phyloP scores from a whole-genome alignment of 2,888 invertebrate species.

The Trichacis sp. region DNA sequence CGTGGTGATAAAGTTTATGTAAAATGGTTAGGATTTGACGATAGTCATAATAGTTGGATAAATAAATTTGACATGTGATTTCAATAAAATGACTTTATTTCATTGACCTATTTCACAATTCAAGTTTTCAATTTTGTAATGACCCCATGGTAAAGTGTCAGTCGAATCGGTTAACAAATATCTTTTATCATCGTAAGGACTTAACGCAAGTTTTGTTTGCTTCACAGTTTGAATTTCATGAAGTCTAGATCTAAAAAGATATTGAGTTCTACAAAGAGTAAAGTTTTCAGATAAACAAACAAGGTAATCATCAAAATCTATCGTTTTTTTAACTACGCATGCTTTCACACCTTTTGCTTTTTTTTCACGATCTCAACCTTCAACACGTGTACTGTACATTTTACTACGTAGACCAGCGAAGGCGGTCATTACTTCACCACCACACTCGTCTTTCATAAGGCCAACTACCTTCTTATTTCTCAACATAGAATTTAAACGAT shows the following conservation, averaged over 20 bases:
- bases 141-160: conserved; percentile 11
- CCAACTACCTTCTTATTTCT: no score
- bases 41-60: conserved; percentile 1
- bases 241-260: not conserved
- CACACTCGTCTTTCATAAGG: no score
- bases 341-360: no score
- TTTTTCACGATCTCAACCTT: no score
- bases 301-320: no score
- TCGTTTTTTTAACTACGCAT: no score
- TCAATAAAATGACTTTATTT: not conserved
- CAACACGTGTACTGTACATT: no score
- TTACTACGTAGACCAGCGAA: no score
- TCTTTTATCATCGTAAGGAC: conserved; percentile 10
- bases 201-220: conserved; percentile 6
- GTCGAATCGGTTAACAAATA: not conserved
- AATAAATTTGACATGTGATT: not conserved
- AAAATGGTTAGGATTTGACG: no score
- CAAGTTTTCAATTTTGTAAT: not conserved
- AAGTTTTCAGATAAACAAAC: no score
- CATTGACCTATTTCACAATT: not conserved
- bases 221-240: conserved; percentile 4
- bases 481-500: no score
- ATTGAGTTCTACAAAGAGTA: not conserved
- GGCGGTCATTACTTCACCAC: no score
- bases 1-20: conserved; percentile 13